Base-by-base conservation (phyloP, 2,113 vertebrate genomes). In the Cephalopterus ornatus region DNA sequence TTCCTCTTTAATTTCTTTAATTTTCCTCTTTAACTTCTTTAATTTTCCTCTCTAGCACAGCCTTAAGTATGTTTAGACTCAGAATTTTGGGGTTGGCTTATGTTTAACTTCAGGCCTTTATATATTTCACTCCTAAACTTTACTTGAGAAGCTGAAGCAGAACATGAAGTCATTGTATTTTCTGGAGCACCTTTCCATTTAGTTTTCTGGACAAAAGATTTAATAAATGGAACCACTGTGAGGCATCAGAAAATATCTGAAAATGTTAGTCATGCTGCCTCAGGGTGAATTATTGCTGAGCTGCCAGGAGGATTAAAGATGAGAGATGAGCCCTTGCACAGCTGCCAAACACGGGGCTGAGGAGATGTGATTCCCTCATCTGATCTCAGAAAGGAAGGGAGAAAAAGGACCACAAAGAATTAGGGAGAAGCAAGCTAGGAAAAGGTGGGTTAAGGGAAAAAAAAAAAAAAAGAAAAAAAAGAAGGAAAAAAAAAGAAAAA, bases 171-270 rank as follows among this genome's bases (percentile, higher is more conserved):
- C 1, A 33, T 12, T 66, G 11, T 12, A 44, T 87, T 78, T 93
- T 78, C 80, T 78, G 70, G 9, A 73, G 77, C 12, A 55, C 4
- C 4, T 75, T 84, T 78, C 37, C 63, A 58, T 85, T 95, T 59
- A 49, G 44, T 61, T 79, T 81, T 63, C 61, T 72, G 66, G 28
- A 85, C 61, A 89, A 71, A 84, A 78, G 65, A 82, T 61, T 71
- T 84, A 86, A 91, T 68, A 39, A 94, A 44, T 53, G 44, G 35
- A 77, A 89, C 16, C 46, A 63, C 49, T 46, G 59, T 1, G 7
- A 88, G 41, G 44, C 65, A 71, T 72, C 56, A 88, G 76, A 50
- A 93, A 91, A 87, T 49, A 44, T 70, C 75, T 78, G 91, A 33
- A 68, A 91, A 93, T 14, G 26, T 77, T 77, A 26, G 12, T 53